Conservation (phyloP, 2,113 vertebrate genomes). For the Penelope pileata region DNA sequence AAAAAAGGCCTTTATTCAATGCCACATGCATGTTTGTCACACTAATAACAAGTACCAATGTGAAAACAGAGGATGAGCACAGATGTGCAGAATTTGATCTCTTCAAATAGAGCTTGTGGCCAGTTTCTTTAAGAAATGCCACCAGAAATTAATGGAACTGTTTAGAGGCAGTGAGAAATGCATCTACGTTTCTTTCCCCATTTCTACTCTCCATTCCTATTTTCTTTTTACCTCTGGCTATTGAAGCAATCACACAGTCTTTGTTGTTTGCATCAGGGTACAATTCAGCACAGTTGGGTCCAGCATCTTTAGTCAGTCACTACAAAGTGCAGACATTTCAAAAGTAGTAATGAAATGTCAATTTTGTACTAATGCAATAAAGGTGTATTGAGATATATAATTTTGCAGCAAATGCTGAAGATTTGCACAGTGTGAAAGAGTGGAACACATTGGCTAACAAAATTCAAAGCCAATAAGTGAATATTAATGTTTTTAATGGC, state of each 20-base stretch:
- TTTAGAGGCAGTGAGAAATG: background rate
- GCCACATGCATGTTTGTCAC: background rate
- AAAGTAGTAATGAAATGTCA: slow-evolving; percentile 7
- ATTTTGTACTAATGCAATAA: background rate
- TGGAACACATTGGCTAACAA: background rate
- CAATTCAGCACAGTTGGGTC: background rate
- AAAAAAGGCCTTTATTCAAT: background rate
- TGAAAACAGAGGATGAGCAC: background rate
- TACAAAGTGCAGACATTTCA: background rate
- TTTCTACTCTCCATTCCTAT: background rate
- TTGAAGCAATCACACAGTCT: background rate
- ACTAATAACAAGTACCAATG: background rate
- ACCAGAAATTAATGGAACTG: background rate
- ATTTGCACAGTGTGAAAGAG: background rate
- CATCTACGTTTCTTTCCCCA: background rate
- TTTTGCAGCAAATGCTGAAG: background rate
- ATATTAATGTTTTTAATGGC: slow-evolving; percentile 6
- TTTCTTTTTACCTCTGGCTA: background rate
- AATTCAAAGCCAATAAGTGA: background rate
- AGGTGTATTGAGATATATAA: background rate
- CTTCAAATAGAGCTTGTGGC: background rate
- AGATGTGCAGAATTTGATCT: background rate
- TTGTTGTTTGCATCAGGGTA: background rate
- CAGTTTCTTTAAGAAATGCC: background rate
- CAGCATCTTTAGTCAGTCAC: background rate